A percentile compares a stretch with the other conserved stretches of the same genome.
phyloP scores from a whole-genome alignment of 2,797 vertebrate genomes.

The Pseudochromis fuscus region DNA sequence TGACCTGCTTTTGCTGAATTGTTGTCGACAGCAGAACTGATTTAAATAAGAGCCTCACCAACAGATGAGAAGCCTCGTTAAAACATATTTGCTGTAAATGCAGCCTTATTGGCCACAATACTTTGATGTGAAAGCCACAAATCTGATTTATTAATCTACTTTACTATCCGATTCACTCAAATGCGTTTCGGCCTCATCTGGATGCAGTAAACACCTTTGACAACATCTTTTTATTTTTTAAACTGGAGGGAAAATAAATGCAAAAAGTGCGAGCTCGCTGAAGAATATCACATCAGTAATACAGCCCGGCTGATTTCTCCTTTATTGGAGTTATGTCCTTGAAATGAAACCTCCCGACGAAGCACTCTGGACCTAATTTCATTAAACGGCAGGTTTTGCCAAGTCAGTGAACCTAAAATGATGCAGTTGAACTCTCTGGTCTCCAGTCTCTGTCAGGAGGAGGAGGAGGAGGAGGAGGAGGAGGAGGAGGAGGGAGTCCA shows the following conservation, averaged over 20 bases:
- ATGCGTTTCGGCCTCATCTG: constrained; percentile 1
- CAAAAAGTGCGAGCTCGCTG: neutral
- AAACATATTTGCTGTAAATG: neutral
- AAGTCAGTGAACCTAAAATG: constrained; percentile 80
- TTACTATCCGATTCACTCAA: neutral
- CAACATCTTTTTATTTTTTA: neutral
- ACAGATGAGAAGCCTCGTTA: neutral
- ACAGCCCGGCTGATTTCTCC: constrained; percentile 34
- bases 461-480: neutral
- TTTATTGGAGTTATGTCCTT: constrained; percentile 67
- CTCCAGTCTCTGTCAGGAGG: constrained; percentile 51
- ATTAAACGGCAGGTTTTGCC: constrained; percentile 79
- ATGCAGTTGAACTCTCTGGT: constrained; percentile 76
- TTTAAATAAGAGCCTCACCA: neutral
- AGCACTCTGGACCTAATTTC: constrained; percentile 71
- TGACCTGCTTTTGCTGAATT: neutral
- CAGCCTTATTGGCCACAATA: neutral
- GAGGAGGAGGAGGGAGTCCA: constrained; percentile 13
- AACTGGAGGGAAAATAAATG: constrained; percentile 22
- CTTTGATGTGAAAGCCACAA: neutral
- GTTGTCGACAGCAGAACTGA: neutral
- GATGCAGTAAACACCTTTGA: neutral
- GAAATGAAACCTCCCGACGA: constrained; percentile 65
- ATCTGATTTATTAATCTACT: constrained; percentile 7
- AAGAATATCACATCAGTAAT: constrained; percentile 23